These are phyloP conservation scores for Ochotona curzoniae DNA, from an alignment of 2,113 vertebrate genomes.

Conservation along the genomic window DNA sequence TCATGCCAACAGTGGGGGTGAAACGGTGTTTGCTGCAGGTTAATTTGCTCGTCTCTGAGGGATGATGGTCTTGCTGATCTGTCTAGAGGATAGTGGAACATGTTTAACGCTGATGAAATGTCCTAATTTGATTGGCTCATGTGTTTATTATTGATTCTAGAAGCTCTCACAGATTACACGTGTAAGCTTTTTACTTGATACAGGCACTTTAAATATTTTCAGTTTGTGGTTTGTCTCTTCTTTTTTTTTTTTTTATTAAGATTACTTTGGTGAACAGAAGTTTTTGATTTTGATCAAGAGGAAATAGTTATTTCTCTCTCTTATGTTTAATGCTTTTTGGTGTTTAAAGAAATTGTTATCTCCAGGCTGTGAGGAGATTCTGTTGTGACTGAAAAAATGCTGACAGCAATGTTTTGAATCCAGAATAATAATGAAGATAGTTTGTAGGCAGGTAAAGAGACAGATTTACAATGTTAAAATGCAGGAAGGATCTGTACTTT, in stretches of 20 bases:
- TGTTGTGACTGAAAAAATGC: neutral
- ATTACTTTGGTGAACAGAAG: neutral
- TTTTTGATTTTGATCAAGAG: neutral
- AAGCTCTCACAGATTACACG: neutral
- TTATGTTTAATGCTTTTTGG: neutral
- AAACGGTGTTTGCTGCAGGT: neutral
- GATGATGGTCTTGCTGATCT: neutral
- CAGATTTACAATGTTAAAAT: neutral
- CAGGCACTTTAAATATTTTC: neutral
- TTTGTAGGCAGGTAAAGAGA: neutral
- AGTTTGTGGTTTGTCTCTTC: neutral
- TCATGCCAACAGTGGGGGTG: neutral
- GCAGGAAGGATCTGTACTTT: neutral
- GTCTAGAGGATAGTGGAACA: neutral
- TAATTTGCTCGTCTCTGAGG: neutral
- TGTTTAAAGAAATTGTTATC: neutral
- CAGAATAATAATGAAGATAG: neutral
- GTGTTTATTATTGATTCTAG: neutral
- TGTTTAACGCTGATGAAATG: neutral
- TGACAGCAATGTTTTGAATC: neutral
- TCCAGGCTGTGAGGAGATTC: neutral
- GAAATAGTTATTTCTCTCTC: neutral
- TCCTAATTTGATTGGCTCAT: neutral
- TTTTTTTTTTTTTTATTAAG: neutral
- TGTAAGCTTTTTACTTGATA: neutral